Evolutionary conservation across 2,797 vertebrate species (phyloP).

Genomic region (Hafferia zeledoni): DNA sequence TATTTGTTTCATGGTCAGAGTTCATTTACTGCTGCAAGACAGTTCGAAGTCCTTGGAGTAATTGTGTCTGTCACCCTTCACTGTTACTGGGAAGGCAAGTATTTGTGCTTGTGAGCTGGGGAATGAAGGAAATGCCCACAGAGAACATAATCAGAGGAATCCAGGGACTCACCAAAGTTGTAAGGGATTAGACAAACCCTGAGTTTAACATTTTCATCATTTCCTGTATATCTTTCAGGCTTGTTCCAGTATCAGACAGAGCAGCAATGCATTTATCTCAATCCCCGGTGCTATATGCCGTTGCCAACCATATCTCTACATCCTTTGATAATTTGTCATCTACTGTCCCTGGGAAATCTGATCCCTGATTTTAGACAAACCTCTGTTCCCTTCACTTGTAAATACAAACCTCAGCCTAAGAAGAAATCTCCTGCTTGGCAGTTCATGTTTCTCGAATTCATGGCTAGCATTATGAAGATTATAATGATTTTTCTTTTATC

Average conservation of each 20-base stretch:
- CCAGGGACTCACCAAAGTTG: not conserved
- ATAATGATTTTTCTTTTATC: constrained; percentile 40
- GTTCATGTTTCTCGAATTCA: constrained; percentile 20
- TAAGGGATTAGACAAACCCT: constrained; percentile 3
- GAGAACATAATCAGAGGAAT: not conserved
- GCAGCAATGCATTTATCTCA: constrained; percentile 36
- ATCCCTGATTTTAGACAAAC: constrained; percentile 16
- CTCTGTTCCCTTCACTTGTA: constrained; percentile 16
- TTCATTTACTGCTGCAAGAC: not conserved
- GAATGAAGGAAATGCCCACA: not conserved
- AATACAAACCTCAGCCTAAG: not conserved
- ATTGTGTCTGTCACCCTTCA: rapidly evolving
- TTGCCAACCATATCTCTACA: constrained; percentile 41
- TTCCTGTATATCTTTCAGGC: constrained; percentile 6
- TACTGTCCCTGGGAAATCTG: not conserved
- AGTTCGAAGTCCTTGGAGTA: not conserved
- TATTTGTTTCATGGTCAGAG: not conserved
- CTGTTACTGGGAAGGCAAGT: not conserved
- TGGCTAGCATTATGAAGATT: constrained; percentile 37
- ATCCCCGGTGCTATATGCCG: not conserved
- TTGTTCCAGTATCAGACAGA: constrained; percentile 15
- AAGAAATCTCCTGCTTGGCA: not conserved
- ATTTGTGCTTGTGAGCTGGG: rapidly evolving
- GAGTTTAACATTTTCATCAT: constrained; percentile 19
- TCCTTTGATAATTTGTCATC: constrained; percentile 41